These are phyloP conservation scores for Drosophila cognata DNA, from an alignment of 2,888 invertebrate species.

Conservation along the genomic window DNA sequence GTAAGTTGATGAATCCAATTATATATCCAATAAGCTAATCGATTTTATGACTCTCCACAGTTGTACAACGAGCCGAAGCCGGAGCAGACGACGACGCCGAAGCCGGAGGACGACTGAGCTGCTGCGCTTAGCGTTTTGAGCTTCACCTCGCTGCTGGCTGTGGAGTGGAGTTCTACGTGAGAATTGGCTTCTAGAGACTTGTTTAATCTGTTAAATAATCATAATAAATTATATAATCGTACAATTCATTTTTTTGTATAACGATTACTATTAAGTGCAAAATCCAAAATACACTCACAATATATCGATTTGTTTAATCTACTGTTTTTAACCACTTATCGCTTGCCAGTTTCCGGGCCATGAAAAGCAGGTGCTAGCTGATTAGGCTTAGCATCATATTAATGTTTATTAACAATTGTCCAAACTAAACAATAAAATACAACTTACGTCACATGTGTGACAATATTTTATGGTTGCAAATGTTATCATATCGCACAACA, in stretches of 20 bases:
- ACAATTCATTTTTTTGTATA: conserved; percentile 28
- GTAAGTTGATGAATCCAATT: conserved; percentile 55
- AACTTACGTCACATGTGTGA: conserved; percentile 4
- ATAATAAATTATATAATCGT: conserved; percentile 52
- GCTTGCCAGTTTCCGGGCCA: conserved; percentile 4
- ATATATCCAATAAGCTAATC: not conserved
- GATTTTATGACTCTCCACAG: conserved; percentile 28
- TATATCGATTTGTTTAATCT: conserved; percentile 39
- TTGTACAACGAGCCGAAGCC: conserved; percentile 50
- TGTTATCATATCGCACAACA: conserved; percentile 6
- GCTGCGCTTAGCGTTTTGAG: conserved; percentile 56
- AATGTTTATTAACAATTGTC: conserved; percentile 18
- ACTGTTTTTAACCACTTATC: conserved; percentile 36
- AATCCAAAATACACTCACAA: conserved; percentile 41
- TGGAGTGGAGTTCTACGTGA: conserved; percentile 50
- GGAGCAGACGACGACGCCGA: conserved; percentile 3
- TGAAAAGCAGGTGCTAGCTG: conserved; percentile 17
- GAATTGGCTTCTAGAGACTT: conserved; percentile 46
- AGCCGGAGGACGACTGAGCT: conserved; percentile 46
- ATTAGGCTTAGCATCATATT: conserved; percentile 43
- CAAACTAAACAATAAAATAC: conserved; percentile 44
- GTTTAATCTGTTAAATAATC: conserved; percentile 12
- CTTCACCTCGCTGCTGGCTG: conserved; percentile 42
- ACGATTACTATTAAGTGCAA: conserved; percentile 23
- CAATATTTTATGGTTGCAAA: not conserved